phyloP scores from a whole-genome alignment of 2,888 invertebrate genomes.

The Eledona agricola region DNA sequence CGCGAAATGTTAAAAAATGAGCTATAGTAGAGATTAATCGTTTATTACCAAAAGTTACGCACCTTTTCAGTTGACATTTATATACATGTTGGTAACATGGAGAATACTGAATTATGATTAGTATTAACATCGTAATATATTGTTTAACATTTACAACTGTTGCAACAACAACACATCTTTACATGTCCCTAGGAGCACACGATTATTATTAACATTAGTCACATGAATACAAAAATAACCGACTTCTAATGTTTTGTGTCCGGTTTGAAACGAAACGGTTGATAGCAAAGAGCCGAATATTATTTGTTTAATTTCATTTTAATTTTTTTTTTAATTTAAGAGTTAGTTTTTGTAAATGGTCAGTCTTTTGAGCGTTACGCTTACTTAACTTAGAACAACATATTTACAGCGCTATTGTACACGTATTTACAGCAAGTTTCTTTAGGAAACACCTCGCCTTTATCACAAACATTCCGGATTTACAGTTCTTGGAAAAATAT shows the following conservation, averaged over 20 bases:
- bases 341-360: conserved; percentile 42
- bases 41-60: conserved; percentile 58
- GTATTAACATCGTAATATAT: conserved; percentile 43
- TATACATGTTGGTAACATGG: conserved; percentile 61
- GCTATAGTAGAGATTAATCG: too few species aligned
- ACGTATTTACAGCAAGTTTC: conserved; percentile 49
- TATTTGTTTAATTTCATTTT: too few species aligned
- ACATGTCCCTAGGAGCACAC: conserved; percentile 38
- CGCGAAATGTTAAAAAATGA: too few species aligned
- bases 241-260: conserved; percentile 50
- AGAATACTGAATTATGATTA: conserved; percentile 61
- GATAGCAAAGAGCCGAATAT: too few species aligned
- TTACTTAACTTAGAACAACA: conserved; percentile 50
- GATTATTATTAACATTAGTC: conserved; percentile 43
- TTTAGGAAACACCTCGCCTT: conserved; percentile 45
- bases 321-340: too few species aligned
- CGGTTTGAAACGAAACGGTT: not conserved
- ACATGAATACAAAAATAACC: conserved; percentile 60
- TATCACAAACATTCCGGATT: conserved; percentile 53
- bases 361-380: conserved; percentile 60
- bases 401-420: conserved; percentile 47
- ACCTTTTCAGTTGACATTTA: conserved; percentile 51
- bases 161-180: conserved; percentile 35
- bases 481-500: too few species aligned
- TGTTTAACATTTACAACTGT: conserved; percentile 35